Evolutionary conservation across 2,113 vertebrate genomes (phyloP).

Genomic region (Jaculus jaculus): DNA sequence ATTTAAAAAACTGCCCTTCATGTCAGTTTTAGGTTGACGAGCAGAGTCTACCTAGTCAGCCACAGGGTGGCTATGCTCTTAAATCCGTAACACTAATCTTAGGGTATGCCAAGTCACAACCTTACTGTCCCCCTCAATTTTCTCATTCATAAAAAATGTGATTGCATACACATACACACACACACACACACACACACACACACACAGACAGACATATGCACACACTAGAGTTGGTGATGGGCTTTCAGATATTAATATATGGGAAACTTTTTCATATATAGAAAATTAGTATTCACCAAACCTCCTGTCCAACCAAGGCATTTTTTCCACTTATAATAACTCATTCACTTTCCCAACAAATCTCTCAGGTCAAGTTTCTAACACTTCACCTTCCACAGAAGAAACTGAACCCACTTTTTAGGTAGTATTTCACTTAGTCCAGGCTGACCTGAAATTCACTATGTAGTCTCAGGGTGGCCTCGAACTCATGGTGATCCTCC

Average conservation of each 20-base stretch:
- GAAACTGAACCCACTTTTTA: background rate
- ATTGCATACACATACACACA: background rate
- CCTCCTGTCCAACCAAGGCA: background rate
- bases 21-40: background rate
- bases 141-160: background rate
- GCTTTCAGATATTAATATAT: background rate
- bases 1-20: background rate
- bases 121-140: background rate
- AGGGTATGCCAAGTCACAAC: background rate
- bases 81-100: background rate
- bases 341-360: background rate
- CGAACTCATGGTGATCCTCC: too few relatives aligned
- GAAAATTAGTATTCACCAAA: background rate
- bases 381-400: background rate
- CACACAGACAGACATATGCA: too few relatives aligned
- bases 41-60: background rate
- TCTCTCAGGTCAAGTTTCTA: background rate
- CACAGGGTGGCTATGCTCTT: background rate
- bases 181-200: background rate
- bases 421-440: too few relatives aligned
- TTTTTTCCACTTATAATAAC: background rate
- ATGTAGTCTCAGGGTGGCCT: too few relatives aligned
- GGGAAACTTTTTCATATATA: background rate
- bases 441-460: too few relatives aligned
- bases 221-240: background rate